phyloP scores from a whole-genome alignment of 92 coral and sea anemone species.

The Pocillopora meandrina region DNA sequence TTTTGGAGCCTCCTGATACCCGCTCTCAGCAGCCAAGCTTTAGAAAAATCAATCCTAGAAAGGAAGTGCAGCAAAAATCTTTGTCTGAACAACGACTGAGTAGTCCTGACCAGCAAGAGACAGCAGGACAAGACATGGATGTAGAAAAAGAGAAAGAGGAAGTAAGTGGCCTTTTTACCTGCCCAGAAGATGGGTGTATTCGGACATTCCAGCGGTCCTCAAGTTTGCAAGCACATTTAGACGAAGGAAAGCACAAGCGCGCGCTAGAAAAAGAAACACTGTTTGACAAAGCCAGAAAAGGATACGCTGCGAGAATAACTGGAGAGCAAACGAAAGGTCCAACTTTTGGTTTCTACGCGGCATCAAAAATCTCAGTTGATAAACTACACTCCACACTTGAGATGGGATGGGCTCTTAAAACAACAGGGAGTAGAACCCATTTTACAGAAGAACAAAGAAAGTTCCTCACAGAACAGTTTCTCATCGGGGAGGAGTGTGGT shows the following conservation, averaged over 20 bases:
- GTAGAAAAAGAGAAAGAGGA: no score
- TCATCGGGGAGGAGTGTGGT: slow-evolving; percentile 32
- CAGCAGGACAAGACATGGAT: no score
- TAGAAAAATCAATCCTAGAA: no score
- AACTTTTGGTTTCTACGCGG: slow-evolving; percentile 11
- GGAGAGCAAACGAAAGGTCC: slow-evolving; percentile 48
- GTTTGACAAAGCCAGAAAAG: slow-evolving; percentile 46
- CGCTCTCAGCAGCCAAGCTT: no score
- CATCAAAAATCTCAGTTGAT: background rate
- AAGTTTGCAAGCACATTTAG: slow-evolving; percentile 33
- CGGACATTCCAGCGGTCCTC: background rate
- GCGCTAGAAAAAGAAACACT: slow-evolving; percentile 34
- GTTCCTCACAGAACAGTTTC: slow-evolving; percentile 12
- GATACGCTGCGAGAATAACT: slow-evolving; percentile 31
- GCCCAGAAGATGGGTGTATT: no score
- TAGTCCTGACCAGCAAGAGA: no score
- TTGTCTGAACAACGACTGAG: no score
- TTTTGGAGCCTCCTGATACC: no score
- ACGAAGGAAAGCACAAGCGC: slow-evolving; percentile 30
- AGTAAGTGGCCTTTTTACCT: no score
- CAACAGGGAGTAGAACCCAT: slow-evolving; percentile 21
- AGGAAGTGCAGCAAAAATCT: no score
- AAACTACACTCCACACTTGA: background rate
- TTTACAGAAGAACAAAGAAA: slow-evolving; percentile 11
- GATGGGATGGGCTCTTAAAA: slow-evolving; percentile 38